phyloP scores from a whole-genome alignment of 2,888 invertebrate species.

The Tachina lurida region DNA sequence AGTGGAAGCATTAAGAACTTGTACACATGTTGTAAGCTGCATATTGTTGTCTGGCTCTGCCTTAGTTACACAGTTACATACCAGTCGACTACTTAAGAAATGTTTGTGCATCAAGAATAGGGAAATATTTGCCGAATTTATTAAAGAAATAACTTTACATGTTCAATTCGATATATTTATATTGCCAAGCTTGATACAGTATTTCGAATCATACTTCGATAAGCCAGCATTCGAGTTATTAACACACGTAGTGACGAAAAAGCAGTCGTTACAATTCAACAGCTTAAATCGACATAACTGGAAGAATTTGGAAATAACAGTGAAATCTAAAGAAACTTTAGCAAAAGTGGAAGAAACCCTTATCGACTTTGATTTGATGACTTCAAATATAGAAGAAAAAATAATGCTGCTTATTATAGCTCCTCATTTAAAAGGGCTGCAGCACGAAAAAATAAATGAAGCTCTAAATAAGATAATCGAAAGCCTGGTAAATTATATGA shows the following conservation, averaged over 20 bases:
- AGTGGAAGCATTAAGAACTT: conserved; percentile 62
- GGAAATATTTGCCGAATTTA: conserved; percentile 86
- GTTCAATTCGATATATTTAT: conserved; percentile 89
- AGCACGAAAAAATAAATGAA: conserved; percentile 70
- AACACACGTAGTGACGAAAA: conserved; percentile 87
- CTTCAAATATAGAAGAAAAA: conserved; percentile 81
- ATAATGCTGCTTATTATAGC: conserved; percentile 77
- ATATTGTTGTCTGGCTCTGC: conserved; percentile 86
- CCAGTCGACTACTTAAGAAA: conserved; percentile 87
- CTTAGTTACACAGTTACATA: conserved; percentile 88
- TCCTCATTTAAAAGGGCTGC: conserved; percentile 78
- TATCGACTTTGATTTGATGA: conserved; percentile 65
- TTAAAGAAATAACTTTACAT: conserved; percentile 87
- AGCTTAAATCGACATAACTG: conserved; percentile 86
- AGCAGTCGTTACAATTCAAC: conserved; percentile 86
- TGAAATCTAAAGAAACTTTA: conserved; percentile 79
- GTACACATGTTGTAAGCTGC: conserved; percentile 84
- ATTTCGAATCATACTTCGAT: conserved; percentile 85
- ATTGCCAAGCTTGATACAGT: conserved; percentile 87
- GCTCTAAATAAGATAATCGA: conserved; percentile 58
- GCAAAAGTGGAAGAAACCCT: conserved; percentile 78
- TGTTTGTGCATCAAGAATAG: conserved; percentile 85
- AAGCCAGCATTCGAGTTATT: conserved; percentile 85
- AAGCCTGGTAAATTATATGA: conserved; percentile 41
- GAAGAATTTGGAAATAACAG: conserved; percentile 87